Base-by-base conservation (phyloP, 2,113 vertebrate species). In the Athene noctua region DNA sequence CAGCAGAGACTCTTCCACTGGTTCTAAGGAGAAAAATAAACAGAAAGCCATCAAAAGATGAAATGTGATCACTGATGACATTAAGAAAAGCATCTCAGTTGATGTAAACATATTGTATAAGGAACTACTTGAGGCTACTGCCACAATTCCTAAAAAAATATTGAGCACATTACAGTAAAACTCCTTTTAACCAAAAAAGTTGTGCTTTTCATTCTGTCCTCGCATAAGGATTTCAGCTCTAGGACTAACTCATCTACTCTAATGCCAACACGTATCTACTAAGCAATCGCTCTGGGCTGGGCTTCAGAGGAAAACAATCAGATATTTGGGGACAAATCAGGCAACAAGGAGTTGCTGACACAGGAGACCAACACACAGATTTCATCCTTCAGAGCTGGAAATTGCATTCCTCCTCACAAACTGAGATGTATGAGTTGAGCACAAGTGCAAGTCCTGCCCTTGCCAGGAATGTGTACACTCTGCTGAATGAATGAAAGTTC, bases 1-100 rank as follows among this genome's bases (percentile, higher is more conserved):
- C 88, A 99, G 92, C 36, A 97, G 18, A 65, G 96, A 38, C 26
- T 96, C 97, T 86, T 97, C 92, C 23, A 90, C 34, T 11, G 97
- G 97, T 68, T 95, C 98, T 98, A 71, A 82, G 80, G 77, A 82
- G 67, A 65, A 66, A 94, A 92, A 72, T 3, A 66, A 71, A 80
- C 32, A 87, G 36, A 80, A 80, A 71, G 7, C 1, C 23, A 66
- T 36, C 3, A 15, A 59, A 77, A 86, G 29, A 19, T 57, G 23
- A 92, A 78, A 59, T 0, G 4, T 18, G 47, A 52, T 61, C 59
- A 68, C 42, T 62, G 75, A 84, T 0, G 18, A 23, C 38, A 38
- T 5, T 32, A 34, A 36, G 17, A 25, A 55, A 20, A 55, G 6
- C 9, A 63, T 12, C n/a, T 59, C 47, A 15, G 23, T 21, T 20